Evolutionary conservation across 2,888 invertebrate genomes (phyloP).

Genomic region (Heliothis peltigera): DNA sequence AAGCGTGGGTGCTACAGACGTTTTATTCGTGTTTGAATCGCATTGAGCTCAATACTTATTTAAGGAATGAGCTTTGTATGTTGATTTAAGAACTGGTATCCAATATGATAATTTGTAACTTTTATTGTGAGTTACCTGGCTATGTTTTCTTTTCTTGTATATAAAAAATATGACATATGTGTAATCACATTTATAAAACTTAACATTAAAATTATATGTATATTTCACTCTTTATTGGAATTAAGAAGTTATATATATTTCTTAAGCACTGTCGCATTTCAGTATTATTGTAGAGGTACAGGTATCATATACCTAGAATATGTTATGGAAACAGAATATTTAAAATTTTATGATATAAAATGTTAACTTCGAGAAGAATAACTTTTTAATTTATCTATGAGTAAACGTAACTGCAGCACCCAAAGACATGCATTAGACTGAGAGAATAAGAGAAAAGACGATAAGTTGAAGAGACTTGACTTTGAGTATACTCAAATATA

Average conservation of each 20-base stretch:
- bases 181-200: too few relatives aligned
- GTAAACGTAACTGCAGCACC: conserved; percentile 64
- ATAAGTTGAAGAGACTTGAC: conserved; percentile 49
- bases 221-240: background rate
- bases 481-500: conserved; percentile 75
- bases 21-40: conserved; percentile 7
- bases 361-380: too few relatives aligned
- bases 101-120: too few relatives aligned
- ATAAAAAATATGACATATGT: too few relatives aligned
- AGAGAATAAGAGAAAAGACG: conserved; percentile 72
- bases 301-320: background rate
- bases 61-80: background rate
- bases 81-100: too few relatives aligned
- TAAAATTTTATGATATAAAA: too few relatives aligned
- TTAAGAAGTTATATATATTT: background rate
- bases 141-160: too few relatives aligned
- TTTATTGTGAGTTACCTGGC: too few relatives aligned
- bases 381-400: too few relatives aligned
- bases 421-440: conserved; percentile 76
- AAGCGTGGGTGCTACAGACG: conserved; percentile 69
- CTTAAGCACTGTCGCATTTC: background rate
- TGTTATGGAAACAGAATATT: too few relatives aligned
- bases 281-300: background rate
- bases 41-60: background rate
- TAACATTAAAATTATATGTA: too few relatives aligned